Conservation (phyloP, 1,140 invertebrate genomes). For the Brachionus rotundiformis region DNA sequence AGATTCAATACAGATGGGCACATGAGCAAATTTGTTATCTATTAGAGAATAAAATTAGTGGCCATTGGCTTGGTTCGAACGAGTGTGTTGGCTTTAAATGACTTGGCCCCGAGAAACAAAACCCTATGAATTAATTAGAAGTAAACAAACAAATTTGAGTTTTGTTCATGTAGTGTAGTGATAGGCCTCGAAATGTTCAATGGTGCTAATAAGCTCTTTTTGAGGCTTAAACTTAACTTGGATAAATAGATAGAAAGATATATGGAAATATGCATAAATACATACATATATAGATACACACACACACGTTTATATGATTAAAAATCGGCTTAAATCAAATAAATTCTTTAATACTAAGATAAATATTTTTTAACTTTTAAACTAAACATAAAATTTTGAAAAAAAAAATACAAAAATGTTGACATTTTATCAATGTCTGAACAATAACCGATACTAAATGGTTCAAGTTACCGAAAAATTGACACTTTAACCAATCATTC, state of each 20-base stretch:
- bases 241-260: background rate
- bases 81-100: constrained; percentile 1
- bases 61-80: background rate
- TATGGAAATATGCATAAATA: too few relatives aligned
- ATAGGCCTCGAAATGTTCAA: background rate
- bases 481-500: background rate
- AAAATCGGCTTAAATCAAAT: background rate
- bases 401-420: background rate
- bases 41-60: background rate
- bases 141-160: constrained; percentile 19
- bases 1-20: background rate
- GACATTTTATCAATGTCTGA: background rate
- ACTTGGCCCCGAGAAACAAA: background rate
- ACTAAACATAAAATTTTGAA: background rate
- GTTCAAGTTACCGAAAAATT: constrained; percentile 11
- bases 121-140: constrained; percentile 26
- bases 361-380: constrained; percentile 9
- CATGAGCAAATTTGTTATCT: constrained; percentile 33
- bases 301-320: constrained; percentile 44
- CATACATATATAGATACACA: too few relatives aligned
- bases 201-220: constrained; percentile 27
- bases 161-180: constrained; percentile 1
- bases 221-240: background rate
- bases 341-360: background rate
- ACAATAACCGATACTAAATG: constrained; percentile 11